Base-by-base conservation (phyloP, 1,140 invertebrate genomes). In the Diabrotica undecimpunctata region DNA sequence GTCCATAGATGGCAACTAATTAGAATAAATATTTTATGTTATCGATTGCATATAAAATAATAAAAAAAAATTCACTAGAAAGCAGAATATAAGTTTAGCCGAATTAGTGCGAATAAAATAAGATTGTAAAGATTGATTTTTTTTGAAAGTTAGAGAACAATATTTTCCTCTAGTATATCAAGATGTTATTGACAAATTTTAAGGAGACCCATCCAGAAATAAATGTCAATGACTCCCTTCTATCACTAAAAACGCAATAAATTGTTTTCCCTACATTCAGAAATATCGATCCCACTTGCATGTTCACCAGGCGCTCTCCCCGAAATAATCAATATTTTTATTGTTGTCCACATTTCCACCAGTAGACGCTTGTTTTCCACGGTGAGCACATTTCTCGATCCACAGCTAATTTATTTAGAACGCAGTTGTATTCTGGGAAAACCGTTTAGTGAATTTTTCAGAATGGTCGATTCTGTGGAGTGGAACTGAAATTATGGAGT, bases 261-360 rank as follows among this genome's bases (percentile, higher is more conserved):
- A 62, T 62, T 35, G 52, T 54, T 62, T 54, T 35, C 53, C 51
- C 53, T 54, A 35, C 9, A 54, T 50, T 50, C 35, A 54, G 25
- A 12, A n/a, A n/a, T 62, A 6, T 37, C 25, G 25, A 36, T 35
- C 8, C 0, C 12, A 8, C 14, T 62, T 54, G 61, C 66, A 70
- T 70, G 69, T 60, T 52, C 56, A 54, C 46, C 13, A 61, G 36
- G 13, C 39, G 41, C 60, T 60, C 69, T 71, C 60, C 60, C 66
- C 14, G 58, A 68, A 73, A 71, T 72, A 73, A 73, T 73, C 72
- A 64, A 73, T 73, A 73, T 9, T 61, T 59, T 60, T 36, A 39
- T 54, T 38, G 39, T 55, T 65, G 14, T 59, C 62, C 51, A 9
- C 52, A 35, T 37, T 59, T 25, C 60, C 41, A 39, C 41, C 14